Base-by-base conservation (phyloP, 2,113 vertebrate genomes). In the Phoxinus phoxinus region DNA sequence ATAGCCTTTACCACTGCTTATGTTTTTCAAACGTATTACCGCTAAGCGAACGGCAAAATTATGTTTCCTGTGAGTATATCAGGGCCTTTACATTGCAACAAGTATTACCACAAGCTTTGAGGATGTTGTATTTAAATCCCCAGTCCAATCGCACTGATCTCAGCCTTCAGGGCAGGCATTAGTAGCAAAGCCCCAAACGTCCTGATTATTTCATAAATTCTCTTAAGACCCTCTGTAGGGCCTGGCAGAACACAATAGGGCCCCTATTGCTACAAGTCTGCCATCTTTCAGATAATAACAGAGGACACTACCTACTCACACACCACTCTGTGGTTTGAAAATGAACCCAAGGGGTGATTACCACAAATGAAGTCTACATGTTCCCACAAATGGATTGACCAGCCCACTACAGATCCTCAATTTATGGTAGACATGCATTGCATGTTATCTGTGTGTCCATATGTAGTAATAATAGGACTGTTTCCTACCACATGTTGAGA, bases 341-440 rank as follows among this genome's bases (percentile, higher is more conserved):
- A 93, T 93, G 83, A 93, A 89, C 90, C 86, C 72, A 61, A 53
- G 86, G 88, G 87, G 83, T 92, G 93, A 94, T 94, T 92, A 88
- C 86, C 84, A 87, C 91, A 90, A 94, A 94, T 90, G 81, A 93
- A 84, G 19, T 81, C 88, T 88, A 89, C 85, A 87, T 6, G 19
- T 90, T 91, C 88, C 81, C 80, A 87, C 90, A 84, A 91, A 91
- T 61, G 79, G 83, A 69, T 53, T 74, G 73, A 65, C 63, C 84
- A 25, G 83, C 74, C 83, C 58, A 44, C 21, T 37, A 19, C 37
- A 25, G 71, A 61, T 84, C 44, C 23, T 58, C 59, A 69, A 44
- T 1, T 51, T 37, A 23, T 59, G 6, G 19, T 72, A 59, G 19
- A 84, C 44, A 25, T 21, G 53, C 77, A 44, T 19, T n/a, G 27